Evolutionary conservation across 2,888 invertebrate genomes (phyloP), one percentile per base, ranked within the genome.

Genomic region (Drosophila barbarae): DNA sequence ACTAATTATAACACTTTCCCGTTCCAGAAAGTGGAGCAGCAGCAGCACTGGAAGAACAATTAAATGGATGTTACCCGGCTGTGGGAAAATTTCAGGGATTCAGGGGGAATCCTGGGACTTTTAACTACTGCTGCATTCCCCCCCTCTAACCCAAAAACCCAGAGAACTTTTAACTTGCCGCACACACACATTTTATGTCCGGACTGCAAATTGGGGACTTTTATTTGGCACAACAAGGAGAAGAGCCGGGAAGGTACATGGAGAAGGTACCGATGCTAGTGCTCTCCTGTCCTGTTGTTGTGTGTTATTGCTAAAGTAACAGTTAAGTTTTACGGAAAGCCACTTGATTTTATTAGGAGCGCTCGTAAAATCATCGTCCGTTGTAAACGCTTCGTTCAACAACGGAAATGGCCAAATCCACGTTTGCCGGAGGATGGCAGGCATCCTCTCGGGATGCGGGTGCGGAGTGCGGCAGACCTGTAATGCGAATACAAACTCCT

Each of bases 311-410:
- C 63, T 26, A 49, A 70, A 76, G 71, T 77, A 77, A 77, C 75
- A 70, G 81, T 71, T 75, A 75, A 83, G 71, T 80, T 83, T 79
- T 77, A 77, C 73, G 69, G 73, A 72, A 79, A 80, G 75, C 79
- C 80, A 79, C 79, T 79, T 83, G 75, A 83, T 83, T 79, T 79
- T 79, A 83, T 79, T 80, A 73, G 80, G 58, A 79, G 67, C 73
- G 54, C 80, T 77, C 75, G 72, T 75, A 80, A 83, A 79, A 71
- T 71, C 65, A 55, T 80, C 56, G 44, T 66, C 59, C 60, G 44
- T 69, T 55, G 74, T 64, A 67, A 77, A 63, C 60, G 73, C 36
- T 72, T 58, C 54, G 61, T 54, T 64, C 69, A 35, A 38, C 75
- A 70, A 69, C 46, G 38, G 41, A 58, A 67, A 58, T 67, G 58